Percentiles rank a stretch among this genome's conserved stretches.
These are phyloP conservation scores for Salvelinus fontinalis DNA, from an alignment of 2,113 vertebrate genomes.

Conservation along the genomic window DNA sequence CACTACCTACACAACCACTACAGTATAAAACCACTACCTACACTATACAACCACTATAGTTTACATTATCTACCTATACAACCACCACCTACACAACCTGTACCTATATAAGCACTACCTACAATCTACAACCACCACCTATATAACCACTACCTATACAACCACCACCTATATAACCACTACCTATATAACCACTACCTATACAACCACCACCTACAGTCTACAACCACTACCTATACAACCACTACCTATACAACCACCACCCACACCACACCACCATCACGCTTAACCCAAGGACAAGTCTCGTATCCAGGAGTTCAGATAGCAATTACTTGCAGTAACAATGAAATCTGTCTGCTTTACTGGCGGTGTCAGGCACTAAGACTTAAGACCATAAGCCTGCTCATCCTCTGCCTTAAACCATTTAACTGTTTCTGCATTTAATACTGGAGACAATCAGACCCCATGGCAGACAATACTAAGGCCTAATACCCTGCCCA, in stretches of 20 bases:
- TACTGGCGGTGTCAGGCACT: constrained; percentile 44
- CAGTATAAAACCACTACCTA: no score
- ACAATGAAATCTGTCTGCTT: constrained; percentile 63
- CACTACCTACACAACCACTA: no score
- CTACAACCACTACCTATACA: constrained; percentile 30
- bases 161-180: not conserved
- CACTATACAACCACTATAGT: no score
- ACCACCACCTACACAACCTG: no score
- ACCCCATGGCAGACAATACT: constrained; percentile 42
- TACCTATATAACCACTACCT: constrained; percentile 43
- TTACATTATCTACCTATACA: no score
- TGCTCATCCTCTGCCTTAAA: constrained; percentile 73
- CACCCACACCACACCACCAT: constrained; percentile 16
- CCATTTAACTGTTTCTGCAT: constrained; percentile 76
- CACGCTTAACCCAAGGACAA: constrained; percentile 27
- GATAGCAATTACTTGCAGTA: constrained; percentile 54
- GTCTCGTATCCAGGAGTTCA: constrained; percentile 40
- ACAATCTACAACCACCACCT: no score
- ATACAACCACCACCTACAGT: not conserved
- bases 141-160: no score
- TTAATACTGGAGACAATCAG: constrained; percentile 60
- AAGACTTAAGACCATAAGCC: constrained; percentile 54
- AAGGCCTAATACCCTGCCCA: constrained; percentile 41
- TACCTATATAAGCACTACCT: no score
- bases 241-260: not conserved